phyloP scores from a whole-genome alignment of 2,113 vertebrate genomes.

The Calyptomena viridis region DNA sequence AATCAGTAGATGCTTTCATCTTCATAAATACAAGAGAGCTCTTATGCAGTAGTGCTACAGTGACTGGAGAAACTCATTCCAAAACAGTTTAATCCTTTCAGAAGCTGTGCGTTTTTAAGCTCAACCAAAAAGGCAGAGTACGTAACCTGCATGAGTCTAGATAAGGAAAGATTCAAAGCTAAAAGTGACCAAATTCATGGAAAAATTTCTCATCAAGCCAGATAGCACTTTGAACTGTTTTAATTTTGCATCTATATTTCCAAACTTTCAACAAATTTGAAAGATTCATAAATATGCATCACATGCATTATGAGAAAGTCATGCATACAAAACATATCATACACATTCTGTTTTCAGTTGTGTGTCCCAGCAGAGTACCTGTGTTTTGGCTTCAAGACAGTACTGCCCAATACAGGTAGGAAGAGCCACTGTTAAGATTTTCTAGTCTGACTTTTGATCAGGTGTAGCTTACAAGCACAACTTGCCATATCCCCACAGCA shows the following conservation, averaged over 20 bases:
- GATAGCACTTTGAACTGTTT: neutral
- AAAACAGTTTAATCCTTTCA: neutral
- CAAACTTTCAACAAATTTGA: neutral
- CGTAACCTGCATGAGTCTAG: neutral
- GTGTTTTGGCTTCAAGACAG: neutral
- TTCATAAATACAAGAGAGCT: slow-evolving; percentile 18
- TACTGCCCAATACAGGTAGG: rapidly evolving
- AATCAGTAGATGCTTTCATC: slow-evolving; percentile 38
- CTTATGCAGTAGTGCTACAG: neutral
- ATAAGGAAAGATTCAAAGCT: neutral
- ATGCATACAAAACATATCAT: neutral
- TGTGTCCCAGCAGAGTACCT: neutral
- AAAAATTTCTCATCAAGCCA: neutral
- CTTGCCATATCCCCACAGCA: neutral
- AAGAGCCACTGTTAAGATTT: neutral
- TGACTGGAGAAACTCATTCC: neutral
- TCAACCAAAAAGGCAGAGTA: neutral
- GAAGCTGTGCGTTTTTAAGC: neutral
- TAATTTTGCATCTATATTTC: neutral
- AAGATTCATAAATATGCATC: neutral
- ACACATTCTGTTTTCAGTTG: neutral
- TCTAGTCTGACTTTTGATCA: neutral
- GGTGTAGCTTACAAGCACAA: neutral
- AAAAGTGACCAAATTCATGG: neutral
- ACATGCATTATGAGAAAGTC: neutral